Evolutionary conservation across 2,113 vertebrate species (phyloP).

Genomic region (Barbus barbus): DNA sequence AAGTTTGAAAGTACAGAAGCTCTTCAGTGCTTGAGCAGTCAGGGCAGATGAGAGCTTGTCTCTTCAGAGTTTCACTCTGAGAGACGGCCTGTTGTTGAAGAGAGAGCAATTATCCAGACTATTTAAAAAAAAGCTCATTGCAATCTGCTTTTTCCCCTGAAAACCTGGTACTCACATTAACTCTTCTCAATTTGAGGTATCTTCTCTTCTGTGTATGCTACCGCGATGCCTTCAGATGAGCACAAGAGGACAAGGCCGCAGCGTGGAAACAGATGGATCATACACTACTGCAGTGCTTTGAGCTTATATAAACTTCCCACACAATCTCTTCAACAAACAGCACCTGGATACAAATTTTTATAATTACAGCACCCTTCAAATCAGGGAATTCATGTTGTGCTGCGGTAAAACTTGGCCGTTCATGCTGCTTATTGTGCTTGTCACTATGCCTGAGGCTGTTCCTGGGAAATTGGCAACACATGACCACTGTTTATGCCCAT

Average conservation of each 20-base stretch:
- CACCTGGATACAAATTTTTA: slow-evolving; percentile 23
- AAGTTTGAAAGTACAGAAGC: not conserved
- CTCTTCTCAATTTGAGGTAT: not conserved
- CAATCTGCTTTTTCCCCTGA: not conserved
- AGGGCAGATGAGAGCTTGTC: not conserved
- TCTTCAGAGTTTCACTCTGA: not conserved
- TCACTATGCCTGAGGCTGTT: not conserved
- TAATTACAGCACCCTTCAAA: slow-evolving; percentile 34
- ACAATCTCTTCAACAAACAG: slow-evolving; percentile 30
- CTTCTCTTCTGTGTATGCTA: not conserved
- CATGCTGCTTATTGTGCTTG: not conserved
- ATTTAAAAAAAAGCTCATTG: slow-evolving; percentile 5
- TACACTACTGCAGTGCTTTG: not conserved
- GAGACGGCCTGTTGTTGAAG: slow-evolving; percentile 14
- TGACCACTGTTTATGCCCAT: not conserved
- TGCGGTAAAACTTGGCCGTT: not conserved
- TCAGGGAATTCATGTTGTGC: not conserved
- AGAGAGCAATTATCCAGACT: slow-evolving; percentile 43
- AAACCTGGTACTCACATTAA: not conserved
- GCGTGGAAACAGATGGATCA: not conserved
- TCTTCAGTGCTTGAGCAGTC: not conserved
- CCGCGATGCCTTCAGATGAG: not conserved
- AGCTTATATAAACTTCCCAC: slow-evolving; percentile 50
- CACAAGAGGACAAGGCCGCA: not conserved
- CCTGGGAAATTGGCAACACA: not conserved